These are phyloP conservation scores for Aphaenogaster ashmeadi DNA, from an alignment of 1,140 invertebrate species.

Conservation along the genomic window DNA sequence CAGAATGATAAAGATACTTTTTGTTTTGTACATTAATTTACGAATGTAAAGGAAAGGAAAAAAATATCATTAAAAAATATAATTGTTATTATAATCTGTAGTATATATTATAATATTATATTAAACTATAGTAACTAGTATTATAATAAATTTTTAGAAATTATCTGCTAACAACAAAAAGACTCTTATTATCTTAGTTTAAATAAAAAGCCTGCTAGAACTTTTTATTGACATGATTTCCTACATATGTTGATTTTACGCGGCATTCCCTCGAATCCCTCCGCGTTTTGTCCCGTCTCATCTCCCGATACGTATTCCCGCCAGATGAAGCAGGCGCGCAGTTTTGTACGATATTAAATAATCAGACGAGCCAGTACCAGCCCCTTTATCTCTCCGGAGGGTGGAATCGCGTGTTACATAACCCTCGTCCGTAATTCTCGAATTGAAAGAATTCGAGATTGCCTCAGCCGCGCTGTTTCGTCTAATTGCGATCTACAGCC, in stretches of 20 bases:
- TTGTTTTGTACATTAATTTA: not conserved
- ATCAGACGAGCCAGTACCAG: conserved; percentile 78
- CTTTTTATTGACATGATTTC: conserved; percentile 80
- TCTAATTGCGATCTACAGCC: conserved; percentile 31
- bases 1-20: not conserved
- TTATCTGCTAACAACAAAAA: not conserved
- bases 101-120: no score
- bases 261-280: conserved; percentile 68
- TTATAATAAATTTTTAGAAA: not conserved
- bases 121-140: no score
- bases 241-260: conserved; percentile 73
- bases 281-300: conserved; percentile 60
- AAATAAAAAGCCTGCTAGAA: conserved; percentile 31
- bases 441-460: conserved; percentile 62
- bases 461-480: conserved; percentile 5
- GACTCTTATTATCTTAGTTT: not conserved
- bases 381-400: conserved; percentile 72
- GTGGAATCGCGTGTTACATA: conserved; percentile 82
- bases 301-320: conserved; percentile 77
- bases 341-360: conserved; percentile 83
- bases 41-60: not conserved
- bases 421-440: conserved; percentile 70
- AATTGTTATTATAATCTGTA: not conserved
- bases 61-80: not conserved
- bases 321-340: conserved; percentile 77